Percentiles rank a stretch among this genome's conserved stretches.
These are phyloP conservation scores for Macaca nemestrina DNA, from an alignment of 2,113 vertebrate genomes.

Conservation along the genomic window DNA sequence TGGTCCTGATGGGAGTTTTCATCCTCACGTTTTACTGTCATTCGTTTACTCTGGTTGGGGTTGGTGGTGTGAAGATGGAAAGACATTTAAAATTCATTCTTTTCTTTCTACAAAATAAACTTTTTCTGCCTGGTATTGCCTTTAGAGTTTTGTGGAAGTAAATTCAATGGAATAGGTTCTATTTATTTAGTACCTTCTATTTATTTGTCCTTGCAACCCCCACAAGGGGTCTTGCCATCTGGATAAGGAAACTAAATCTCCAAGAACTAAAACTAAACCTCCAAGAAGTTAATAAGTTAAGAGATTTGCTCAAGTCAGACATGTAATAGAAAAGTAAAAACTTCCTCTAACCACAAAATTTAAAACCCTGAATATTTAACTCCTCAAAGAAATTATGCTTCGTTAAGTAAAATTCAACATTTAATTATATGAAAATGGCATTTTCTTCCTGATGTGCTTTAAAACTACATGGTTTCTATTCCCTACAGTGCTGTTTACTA, in stretches of 20 bases:
- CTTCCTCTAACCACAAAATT: background rate
- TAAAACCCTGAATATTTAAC: background rate
- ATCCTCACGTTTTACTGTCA: too few relatives aligned
- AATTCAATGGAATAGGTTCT: background rate
- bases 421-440: background rate
- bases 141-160: background rate
- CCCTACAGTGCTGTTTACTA: background rate
- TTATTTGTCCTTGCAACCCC: background rate
- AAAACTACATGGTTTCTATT: background rate
- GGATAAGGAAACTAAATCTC: background rate
- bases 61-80: background rate
- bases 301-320: background rate
- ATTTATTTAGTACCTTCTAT: background rate
- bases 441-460: background rate
- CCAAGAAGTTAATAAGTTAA: background rate
- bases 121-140: background rate
- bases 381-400: background rate
- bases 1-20: rapidly evolving
- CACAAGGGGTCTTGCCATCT: background rate
- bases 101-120: background rate
- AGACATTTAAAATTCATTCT: background rate
- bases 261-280: background rate
- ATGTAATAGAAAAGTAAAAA: background rate
- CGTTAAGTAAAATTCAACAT: background rate
- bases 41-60: background rate